A percentile compares a stretch with the other conserved stretches of the same genome.
phyloP scores from a whole-genome alignment of 2,888 invertebrate genomes.

The Hirtodrosophila confusa region DNA sequence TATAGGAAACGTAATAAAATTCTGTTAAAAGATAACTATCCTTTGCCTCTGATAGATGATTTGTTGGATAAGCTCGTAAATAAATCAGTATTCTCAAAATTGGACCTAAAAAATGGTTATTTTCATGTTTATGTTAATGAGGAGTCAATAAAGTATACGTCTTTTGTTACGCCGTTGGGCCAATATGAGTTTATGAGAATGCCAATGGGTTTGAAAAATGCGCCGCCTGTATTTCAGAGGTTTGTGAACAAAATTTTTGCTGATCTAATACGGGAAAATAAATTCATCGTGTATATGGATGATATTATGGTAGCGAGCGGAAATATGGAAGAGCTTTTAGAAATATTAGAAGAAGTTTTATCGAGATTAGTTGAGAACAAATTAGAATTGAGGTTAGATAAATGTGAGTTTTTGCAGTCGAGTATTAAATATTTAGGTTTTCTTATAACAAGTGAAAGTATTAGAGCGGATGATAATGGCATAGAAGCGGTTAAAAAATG shows the following conservation, averaged over 20 bases:
- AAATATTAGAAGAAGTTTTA: neutral
- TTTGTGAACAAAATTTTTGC: neutral
- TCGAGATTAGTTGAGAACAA: neutral
- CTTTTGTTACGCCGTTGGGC: neutral
- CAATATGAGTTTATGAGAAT: conserved; percentile 2
- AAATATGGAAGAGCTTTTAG: neutral
- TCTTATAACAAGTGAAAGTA: neutral
- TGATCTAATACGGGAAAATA: neutral
- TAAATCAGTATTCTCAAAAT: neutral
- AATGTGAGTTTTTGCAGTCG: neutral
- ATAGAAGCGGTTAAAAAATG: conserved; percentile 1
- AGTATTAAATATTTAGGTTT: conserved; percentile 3
- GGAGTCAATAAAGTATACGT: conserved; percentile 1
- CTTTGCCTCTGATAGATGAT: conserved; percentile 2
- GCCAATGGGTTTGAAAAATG: conserved; percentile 1
- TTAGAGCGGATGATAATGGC: conserved; percentile 1
- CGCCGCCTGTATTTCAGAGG: neutral
- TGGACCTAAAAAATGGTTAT: conserved; percentile 3
- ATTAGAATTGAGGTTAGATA: neutral
- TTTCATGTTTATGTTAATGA: neutral
- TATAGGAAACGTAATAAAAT: conserved; percentile 1
- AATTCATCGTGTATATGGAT: neutral
- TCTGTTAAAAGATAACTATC: conserved; percentile 1
- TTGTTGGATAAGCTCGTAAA: neutral
- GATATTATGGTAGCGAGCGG: neutral